A percentile compares a stretch with the other conserved stretches of the same genome.
These are phyloP conservation scores for Periphyllus acericola DNA, from an alignment of 2,888 invertebrate species.

Conservation along the genomic window DNA sequence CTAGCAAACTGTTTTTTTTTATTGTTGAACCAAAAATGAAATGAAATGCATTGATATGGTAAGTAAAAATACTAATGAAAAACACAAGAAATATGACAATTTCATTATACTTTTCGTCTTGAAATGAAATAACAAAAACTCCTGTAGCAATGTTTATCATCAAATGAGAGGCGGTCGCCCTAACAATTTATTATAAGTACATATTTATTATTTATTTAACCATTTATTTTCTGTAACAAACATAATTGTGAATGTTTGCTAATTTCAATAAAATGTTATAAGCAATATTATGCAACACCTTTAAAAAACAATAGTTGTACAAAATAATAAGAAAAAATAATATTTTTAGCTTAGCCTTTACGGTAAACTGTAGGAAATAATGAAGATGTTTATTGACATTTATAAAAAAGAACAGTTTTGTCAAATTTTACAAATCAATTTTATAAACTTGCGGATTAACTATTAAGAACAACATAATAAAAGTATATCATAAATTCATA, in stretches of 20 bases:
- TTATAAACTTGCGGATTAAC: too few relatives aligned
- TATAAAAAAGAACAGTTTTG: too few relatives aligned
- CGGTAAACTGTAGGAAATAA: too few relatives aligned
- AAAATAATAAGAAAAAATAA: neutral
- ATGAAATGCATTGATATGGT: neutral
- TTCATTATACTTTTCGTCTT: neutral
- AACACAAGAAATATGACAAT: neutral
- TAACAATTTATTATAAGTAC: neutral
- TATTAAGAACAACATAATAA: too few relatives aligned
- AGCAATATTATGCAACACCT: neutral
- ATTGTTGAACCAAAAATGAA: neutral
- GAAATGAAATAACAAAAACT: neutral
- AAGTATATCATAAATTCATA: too few relatives aligned
- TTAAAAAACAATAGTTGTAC: neutral
- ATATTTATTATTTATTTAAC: too few relatives aligned
- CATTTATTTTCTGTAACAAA: neutral
- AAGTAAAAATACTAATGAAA: neutral
- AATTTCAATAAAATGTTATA: neutral
- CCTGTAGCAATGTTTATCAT: too few relatives aligned
- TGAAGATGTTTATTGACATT: too few relatives aligned
- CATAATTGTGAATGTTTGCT: neutral
- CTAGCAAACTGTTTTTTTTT: conserved; percentile 13
- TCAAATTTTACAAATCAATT: too few relatives aligned
- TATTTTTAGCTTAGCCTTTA: neutral
- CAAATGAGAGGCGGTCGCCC: neutral